Evolutionary conservation across 1,140 invertebrate genomes (phyloP), one percentile per base, ranked within the genome.

Genomic region (Drosophila busckii): DNA sequence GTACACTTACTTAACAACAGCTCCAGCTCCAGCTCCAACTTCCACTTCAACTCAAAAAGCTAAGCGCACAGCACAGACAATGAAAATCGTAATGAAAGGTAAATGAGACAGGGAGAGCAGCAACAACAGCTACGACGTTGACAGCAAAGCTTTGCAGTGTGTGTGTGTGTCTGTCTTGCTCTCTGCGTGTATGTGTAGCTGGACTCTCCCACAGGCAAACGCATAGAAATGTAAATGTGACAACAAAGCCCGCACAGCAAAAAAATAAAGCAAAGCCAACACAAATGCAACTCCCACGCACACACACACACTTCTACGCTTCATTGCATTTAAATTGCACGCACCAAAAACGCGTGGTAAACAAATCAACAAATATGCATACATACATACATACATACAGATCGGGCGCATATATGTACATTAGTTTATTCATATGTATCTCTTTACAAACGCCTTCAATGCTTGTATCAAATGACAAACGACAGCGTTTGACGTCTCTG

Each of bases 1-100:
- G 75, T 80, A 80, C 75, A 82, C 75, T 80, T 80, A 80, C 75
- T 80, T 80, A 80, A 82, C 69, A 82, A 59, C 48, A 75, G n/a
- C n/a, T n/a, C n/a, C n/a, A n/a, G n/a, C n/a, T n/a, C n/a, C n/a
- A n/a, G n/a, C n/a, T n/a, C n/a, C n/a, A n/a, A n/a, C n/a, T n/a
- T n/a, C n/a, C n/a, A n/a, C n/a, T n/a, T n/a, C 75, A 75, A 75
- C 82, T 60, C 68, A 63, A 67, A 66, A 60, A n/a, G n/a, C 41
- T 80, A 68, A 71, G 73, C 63, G 73, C 56, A 68, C 73, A n/a
- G 68, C 48, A 62, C 73, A 80, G 58, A 78, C 73, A 80, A 78
- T 80, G 58, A 68, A 49, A 45, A 68, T 50, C 20, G 40, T 60
- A 80, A 73, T 80, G 58, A 68, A 78, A 68, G 58, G 45, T 50